These are phyloP conservation scores for Kryptopterus vitreolus DNA, from an alignment of 2,797 vertebrate genomes.

Conservation along the genomic window DNA sequence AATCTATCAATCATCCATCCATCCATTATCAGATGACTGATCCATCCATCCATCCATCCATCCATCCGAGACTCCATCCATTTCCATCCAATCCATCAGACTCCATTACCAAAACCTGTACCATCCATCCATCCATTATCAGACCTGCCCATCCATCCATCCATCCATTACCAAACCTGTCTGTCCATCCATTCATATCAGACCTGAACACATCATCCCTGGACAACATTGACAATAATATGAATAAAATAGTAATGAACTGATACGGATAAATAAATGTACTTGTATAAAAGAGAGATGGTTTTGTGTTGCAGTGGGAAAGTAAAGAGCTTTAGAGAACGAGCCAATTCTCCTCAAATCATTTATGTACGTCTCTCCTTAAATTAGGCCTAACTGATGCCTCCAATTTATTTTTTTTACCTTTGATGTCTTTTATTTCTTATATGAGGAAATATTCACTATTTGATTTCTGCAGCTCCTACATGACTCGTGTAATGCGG, in stretches of 20 bases:
- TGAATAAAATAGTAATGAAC: not conserved
- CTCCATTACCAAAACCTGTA: too few relatives aligned
- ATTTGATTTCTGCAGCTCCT: slow-evolving; percentile 73
- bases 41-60: too few relatives aligned
- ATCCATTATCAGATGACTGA: too few relatives aligned
- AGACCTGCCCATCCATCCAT: too few relatives aligned
- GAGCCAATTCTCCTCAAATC: not conserved
- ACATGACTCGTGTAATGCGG: slow-evolving; percentile 72
- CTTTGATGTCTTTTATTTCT: slow-evolving; percentile 45
- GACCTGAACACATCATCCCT: not conserved
- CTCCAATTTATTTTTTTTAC: not conserved
- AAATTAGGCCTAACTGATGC: slow-evolving; percentile 18
- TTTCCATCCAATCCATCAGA: too few relatives aligned
- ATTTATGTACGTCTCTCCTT: slow-evolving; percentile 7
- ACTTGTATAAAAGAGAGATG: not conserved
- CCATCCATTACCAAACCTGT: not conserved
- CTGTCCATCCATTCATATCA: too few relatives aligned
- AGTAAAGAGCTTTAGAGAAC: not conserved
- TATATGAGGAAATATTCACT: slow-evolving; percentile 69
- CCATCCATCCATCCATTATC: not conserved
- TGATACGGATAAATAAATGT: not conserved
- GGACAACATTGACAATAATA: not conserved
- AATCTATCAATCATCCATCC: too few relatives aligned
- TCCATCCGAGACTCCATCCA: too few relatives aligned
- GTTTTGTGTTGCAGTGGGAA: not conserved